A percentile compares a stretch with the other conserved stretches of the same genome.
Evolutionary conservation across 2,797 vertebrate species (phyloP).

Genomic region (Molossus molossus): DNA sequence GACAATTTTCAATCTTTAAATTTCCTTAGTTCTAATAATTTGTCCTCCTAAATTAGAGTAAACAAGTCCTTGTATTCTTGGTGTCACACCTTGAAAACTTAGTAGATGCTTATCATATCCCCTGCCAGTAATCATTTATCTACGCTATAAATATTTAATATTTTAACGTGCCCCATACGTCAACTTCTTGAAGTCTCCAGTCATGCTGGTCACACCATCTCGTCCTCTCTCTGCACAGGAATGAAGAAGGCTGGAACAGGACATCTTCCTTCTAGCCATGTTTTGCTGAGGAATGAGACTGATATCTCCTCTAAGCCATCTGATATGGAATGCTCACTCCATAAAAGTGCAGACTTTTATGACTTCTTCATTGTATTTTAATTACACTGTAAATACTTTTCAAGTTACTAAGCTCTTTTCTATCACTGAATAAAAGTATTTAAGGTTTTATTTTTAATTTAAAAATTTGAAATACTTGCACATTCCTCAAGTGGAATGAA

Average conservation of each 20-base stretch:
- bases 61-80: constrained; percentile 41
- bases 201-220: neutral
- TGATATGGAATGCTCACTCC: constrained; percentile 12
- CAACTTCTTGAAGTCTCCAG: neutral
- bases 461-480: constrained; percentile 67
- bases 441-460: constrained; percentile 71
- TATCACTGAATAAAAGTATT: constrained; percentile 54
- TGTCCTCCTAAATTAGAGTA: neutral
- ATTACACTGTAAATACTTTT: constrained; percentile 61
- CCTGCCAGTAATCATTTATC: constrained; percentile 54
- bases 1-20: constrained; percentile 14
- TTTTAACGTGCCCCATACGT: constrained; percentile 65
- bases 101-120: neutral
- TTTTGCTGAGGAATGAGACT: neutral
- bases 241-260: neutral
- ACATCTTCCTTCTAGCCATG: neutral
- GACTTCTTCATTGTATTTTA: neutral
- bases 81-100: constrained; percentile 43
- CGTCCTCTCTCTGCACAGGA: neutral
- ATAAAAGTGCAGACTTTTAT: constrained; percentile 3
- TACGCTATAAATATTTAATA: constrained; percentile 55
- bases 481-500: constrained; percentile 76
- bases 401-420: constrained; percentile 34
- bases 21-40: constrained; percentile 51
- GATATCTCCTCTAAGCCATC: neutral